Conservation (phyloP, 2,797 vertebrate species). For the Eupleurogrammus muticus region DNA sequence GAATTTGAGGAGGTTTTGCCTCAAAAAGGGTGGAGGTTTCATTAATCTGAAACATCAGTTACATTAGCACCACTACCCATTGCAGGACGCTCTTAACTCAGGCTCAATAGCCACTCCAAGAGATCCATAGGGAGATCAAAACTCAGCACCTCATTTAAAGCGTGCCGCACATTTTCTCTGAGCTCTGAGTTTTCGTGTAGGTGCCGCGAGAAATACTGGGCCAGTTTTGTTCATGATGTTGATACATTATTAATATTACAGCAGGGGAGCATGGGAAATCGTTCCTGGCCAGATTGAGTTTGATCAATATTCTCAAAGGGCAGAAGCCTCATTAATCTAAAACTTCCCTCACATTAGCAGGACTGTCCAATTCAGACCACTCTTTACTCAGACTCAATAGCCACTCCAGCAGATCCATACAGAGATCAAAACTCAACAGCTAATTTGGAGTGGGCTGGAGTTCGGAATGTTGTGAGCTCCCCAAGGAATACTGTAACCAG, state of each 20-base stretch:
- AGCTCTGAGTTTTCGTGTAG: slow-evolving; percentile 11
- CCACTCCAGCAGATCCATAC: slow-evolving; percentile 54
- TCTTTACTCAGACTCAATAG: slow-evolving; percentile 60
- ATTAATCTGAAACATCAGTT: slow-evolving; percentile 50
- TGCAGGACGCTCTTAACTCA: slow-evolving; percentile 15
- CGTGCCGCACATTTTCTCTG: slow-evolving; percentile 14
- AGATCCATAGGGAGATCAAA: slow-evolving; percentile 51
- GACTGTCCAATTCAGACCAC: slow-evolving; percentile 58
- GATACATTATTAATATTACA: slow-evolving; percentile 65
- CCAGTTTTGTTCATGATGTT: slow-evolving; percentile 52
- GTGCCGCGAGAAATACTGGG: slow-evolving; percentile 3
- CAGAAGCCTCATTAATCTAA: slow-evolving; percentile 77
- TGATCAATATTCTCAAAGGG: slow-evolving; percentile 80
- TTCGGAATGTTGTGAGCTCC: slow-evolving; percentile 25
- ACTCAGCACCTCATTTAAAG: slow-evolving; percentile 38
- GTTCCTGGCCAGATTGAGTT: slow-evolving; percentile 68
- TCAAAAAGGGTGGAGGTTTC: slow-evolving; percentile 42
- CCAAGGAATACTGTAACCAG: slow-evolving; percentile 27
- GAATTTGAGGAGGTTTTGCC: background rate
- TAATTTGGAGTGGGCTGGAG: slow-evolving; percentile 43
- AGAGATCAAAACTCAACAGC: slow-evolving; percentile 50
- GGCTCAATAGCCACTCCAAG: slow-evolving; percentile 28
- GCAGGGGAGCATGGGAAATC: slow-evolving; percentile 62
- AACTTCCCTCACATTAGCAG: slow-evolving; percentile 72
- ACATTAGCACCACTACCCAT: slow-evolving; percentile 31